Base-by-base conservation (phyloP, 2,797 vertebrate genomes). In the Tragopan temminckii region DNA sequence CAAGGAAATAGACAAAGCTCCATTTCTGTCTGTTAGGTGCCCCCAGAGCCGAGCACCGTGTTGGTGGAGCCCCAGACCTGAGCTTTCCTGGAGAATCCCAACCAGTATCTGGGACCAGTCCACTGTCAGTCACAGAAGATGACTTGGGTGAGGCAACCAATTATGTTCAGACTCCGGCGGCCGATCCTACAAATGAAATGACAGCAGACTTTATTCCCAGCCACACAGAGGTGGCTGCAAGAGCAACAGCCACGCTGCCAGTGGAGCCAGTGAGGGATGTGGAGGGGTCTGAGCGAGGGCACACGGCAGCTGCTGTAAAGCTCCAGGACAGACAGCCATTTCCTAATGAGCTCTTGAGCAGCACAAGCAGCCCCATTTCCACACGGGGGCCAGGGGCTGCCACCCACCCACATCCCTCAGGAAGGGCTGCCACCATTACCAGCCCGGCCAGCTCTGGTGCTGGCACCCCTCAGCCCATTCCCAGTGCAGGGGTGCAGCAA, bases 11-110 rank as follows among this genome's bases (percentile, higher is more conserved):
- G 64, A 10, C 36, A 75, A 18, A 42, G 21, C 6, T 64, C 69
- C 18, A 48, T 70, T 89, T 67, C 27, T 53, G 25, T 77, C 48
- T 50, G 3, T 8, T 17, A 97, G 96, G 79, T 84, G 86, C 88
- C 79, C 42, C 89, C 53, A 19, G 69, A 42, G 64, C 45, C 0
- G 74, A 46, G 20, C 27, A 4, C 19, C 80, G 1, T 6, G 40
- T 13, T 55, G 5, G 40, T 1, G 88, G 61, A 29, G 4, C 1
- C 3, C 11, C 29, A 57, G 31, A 14, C 17, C 61, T 16, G 67
- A 74, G 66, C 59, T 13, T 43, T 33, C 45, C 88, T 11, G 70
- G 57, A 55, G 88, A 63, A 59, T 20, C 21, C 19, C 79, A 55
- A 7, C 45, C 46, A 46, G 13, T 57, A 38, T 23, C 85, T 31